Evolutionary conservation across 2,113 vertebrate species (phyloP).

Genomic region (Pangasianodon gigas): DNA sequence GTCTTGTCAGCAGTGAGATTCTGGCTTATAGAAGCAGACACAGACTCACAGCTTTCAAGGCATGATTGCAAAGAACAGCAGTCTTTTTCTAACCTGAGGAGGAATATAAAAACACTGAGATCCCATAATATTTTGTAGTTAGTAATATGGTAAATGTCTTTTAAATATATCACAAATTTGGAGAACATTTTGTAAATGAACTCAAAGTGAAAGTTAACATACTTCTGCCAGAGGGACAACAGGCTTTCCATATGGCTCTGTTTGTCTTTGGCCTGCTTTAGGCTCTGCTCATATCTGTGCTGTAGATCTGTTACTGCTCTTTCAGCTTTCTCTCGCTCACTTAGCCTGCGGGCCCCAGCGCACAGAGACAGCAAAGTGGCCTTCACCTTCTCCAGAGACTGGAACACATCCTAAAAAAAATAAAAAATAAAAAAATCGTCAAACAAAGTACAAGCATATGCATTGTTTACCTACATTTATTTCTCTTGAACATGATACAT

Average conservation of each 20-base stretch:
- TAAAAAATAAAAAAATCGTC: slow-evolving; percentile 3
- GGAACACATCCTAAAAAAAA: slow-evolving; percentile 80
- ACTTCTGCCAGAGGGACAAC: slow-evolving; percentile 89
- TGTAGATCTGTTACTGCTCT: slow-evolving; percentile 73
- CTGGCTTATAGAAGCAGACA: slow-evolving; percentile 69
- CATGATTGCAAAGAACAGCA: slow-evolving; percentile 79
- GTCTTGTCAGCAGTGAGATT: slow-evolving; percentile 80
- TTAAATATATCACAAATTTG: background rate
- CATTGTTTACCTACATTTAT: background rate
- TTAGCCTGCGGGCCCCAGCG: slow-evolving; percentile 74
- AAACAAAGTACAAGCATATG: slow-evolving; percentile 22
- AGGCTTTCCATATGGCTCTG: slow-evolving; percentile 80
- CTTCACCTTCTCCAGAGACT: slow-evolving; percentile 80
- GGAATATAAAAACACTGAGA: background rate
- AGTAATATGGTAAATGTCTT: background rate
- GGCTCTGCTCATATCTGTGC: slow-evolving; percentile 67
- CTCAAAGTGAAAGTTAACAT: slow-evolving; percentile 49
- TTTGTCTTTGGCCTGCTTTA: slow-evolving; percentile 75
- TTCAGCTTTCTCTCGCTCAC: slow-evolving; percentile 71
- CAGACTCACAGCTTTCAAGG: slow-evolving; percentile 82
- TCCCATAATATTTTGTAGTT: background rate
- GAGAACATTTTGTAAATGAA: background rate
- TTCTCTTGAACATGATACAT: background rate
- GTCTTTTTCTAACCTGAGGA: slow-evolving; percentile 86
- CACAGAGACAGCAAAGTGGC: slow-evolving; percentile 75